Evolutionary conservation across 2,888 invertebrate genomes (phyloP), one percentile per base, ranked within the genome.

Genomic region (Netelia virgata): DNA sequence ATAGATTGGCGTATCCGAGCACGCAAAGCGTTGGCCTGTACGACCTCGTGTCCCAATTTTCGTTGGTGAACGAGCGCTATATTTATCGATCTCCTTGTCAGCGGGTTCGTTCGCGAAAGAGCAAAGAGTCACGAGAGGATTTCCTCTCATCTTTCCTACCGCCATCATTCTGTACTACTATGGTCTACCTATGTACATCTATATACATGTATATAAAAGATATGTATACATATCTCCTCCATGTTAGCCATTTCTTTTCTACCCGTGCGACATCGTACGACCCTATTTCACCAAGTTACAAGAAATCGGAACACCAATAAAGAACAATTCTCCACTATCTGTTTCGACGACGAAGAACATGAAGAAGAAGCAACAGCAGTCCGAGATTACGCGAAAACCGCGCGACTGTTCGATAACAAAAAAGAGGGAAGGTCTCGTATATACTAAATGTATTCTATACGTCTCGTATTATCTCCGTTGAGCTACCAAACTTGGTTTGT

Each of bases 291-390:
- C 77, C 63, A 50, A 53, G 78, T 73, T 72, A 83, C 78, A 61
- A 66, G 66, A 73, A 81, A 84, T 84, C 81, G 82, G 78, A 78
- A 78, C 76, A 53, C 72, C 82, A 82, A 82, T 84, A 82, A 84
- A 84, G 81, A 69, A 84, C 82, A 84, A 55, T 84, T 59, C 76
- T 70, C 73, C 61, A 20, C 77, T 78, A 84, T 84, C 77, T 75
- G 23, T 77, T 76, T 14, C 41, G 20, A 11, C 28, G 36, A 77
- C 68, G 69, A 66, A 36, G 57, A 61, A 68, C 36, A 68, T 68
- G 23, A 16, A 43, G 61, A 77, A 69, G 43, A 69, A 59, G 72
- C 72, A 83, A 74, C 79, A 73, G 79, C 73, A 79, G 78, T 53
- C 66, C 69, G 78, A 79, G 78, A 83, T 78, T 73, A 83, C 79